Evolutionary conservation across 2,888 invertebrate genomes (phyloP).

Genomic region (Strigamia maritima): DNA sequence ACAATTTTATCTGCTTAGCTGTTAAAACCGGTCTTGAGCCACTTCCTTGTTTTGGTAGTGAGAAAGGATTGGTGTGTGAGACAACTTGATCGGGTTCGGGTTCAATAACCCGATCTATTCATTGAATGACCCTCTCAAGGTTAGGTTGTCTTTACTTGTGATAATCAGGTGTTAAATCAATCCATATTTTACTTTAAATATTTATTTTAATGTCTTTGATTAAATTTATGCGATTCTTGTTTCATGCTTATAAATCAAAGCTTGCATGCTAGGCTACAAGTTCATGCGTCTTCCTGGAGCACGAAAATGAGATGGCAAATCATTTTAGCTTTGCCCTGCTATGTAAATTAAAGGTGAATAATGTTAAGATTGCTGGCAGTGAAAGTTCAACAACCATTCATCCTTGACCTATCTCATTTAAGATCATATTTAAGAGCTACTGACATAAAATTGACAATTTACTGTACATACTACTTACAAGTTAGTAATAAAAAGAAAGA

Average conservation of each 20-base stretch:
- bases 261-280: background rate
- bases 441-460: background rate
- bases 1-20: background rate
- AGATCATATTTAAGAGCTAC: background rate
- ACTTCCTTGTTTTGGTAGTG: constrained; percentile 9
- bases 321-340: constrained; percentile 5
- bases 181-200: background rate
- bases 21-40: background rate
- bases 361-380: background rate
- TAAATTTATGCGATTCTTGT: background rate
- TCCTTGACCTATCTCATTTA: constrained; percentile 28
- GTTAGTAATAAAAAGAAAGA: too few relatives aligned
- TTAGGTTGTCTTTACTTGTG: background rate
- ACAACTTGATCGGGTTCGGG: background rate
- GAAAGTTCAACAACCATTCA: constrained; percentile 37
- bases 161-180: background rate
- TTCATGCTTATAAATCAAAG: background rate
- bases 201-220: background rate
- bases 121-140: background rate
- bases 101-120: constrained; percentile 17
- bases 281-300: background rate
- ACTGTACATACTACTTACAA: too few relatives aligned
- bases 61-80: background rate
- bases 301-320: background rate
- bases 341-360: constrained; percentile 1